These are phyloP conservation scores for Neotoxoptera formosana DNA, from an alignment of 1,140 invertebrate species.

Conservation along the genomic window DNA sequence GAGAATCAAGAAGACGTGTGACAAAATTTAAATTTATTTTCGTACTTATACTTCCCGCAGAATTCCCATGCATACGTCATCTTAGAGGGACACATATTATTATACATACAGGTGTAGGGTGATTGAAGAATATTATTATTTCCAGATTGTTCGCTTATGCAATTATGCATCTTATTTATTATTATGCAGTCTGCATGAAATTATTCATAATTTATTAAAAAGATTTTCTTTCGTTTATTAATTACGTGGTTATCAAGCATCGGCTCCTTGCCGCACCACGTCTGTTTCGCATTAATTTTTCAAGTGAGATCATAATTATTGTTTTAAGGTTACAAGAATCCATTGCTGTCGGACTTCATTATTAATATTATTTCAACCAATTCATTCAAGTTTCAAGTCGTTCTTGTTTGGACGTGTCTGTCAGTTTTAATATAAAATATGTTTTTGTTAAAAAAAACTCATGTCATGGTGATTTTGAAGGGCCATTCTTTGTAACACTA, in stretches of 20 bases:
- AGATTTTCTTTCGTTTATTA: neutral
- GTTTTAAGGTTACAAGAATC: neutral
- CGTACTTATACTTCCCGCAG: neutral
- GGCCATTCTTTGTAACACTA: neutral
- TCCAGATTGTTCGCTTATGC: neutral
- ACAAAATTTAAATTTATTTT: conserved; percentile 28
- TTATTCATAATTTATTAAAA: neutral
- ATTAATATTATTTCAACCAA: conserved; percentile 15
- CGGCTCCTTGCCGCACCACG: neutral
- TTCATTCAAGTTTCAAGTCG: conserved; percentile 16
- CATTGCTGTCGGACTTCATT: neutral
- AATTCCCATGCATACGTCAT: neutral
- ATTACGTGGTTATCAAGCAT: neutral
- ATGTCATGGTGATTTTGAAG: neutral
- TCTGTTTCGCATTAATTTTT: neutral
- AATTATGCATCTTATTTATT: too few relatives aligned
- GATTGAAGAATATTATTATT: neutral
- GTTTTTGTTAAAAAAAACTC: conserved; percentile 3
- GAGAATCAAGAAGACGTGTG: neutral
- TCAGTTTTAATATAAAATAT: conserved; percentile 3
- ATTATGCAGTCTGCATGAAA: neutral
- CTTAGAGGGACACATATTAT: neutral
- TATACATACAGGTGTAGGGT: neutral
- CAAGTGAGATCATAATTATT: conserved; percentile 21
- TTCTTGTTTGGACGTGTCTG: neutral